Evolutionary conservation across 2,797 vertebrate genomes (phyloP).

Genomic region (Acrocephalus scirpaceus): DNA sequence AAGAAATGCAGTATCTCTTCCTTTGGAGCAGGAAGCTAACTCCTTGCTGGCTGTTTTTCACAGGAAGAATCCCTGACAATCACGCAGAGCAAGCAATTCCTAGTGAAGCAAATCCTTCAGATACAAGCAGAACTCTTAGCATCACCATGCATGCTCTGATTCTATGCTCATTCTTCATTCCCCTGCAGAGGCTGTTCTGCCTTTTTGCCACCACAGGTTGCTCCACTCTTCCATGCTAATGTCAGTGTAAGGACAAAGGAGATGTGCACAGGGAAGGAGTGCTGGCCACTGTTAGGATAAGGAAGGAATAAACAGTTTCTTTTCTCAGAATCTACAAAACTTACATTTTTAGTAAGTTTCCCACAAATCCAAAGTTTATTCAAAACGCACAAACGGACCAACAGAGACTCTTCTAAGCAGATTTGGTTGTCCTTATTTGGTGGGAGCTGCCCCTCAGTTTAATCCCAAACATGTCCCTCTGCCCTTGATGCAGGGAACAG

Average conservation of each 20-base stretch:
- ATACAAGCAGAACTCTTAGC: not conserved
- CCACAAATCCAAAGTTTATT: not conserved
- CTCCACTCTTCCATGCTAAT: not conserved
- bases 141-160: accelerated
- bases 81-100: not conserved
- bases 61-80: not conserved
- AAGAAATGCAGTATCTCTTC: not conserved
- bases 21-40: not conserved
- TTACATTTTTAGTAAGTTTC: not conserved
- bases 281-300: not conserved
- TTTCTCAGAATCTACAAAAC: not conserved
- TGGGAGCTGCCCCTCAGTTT: not conserved
- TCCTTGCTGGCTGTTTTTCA: not conserved
- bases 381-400: not conserved
- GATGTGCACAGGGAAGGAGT: not conserved
- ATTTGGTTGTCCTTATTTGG: not conserved
- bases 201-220: not conserved
- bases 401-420: not conserved
- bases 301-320: not conserved
- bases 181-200: not conserved
- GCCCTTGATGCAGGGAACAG: not conserved
- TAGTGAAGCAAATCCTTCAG: not conserved
- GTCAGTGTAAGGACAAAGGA: not conserved
- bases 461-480: not conserved
- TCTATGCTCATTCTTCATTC: not conserved